phyloP scores from a whole-genome alignment of 2,113 vertebrate species.

The Amblyornis subalaris region DNA sequence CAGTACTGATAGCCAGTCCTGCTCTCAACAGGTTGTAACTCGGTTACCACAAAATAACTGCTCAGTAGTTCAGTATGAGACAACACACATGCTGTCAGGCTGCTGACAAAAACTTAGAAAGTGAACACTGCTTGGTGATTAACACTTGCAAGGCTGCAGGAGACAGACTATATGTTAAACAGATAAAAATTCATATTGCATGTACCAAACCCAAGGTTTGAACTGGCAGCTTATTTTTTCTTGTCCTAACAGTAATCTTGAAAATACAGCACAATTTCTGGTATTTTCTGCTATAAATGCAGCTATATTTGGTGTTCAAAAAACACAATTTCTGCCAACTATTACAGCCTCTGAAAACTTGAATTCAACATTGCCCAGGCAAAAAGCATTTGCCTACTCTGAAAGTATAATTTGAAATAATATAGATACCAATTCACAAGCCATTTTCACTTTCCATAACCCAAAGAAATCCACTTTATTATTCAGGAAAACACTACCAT shows the following conservation, averaged over 20 bases:
- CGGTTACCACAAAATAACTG: neutral
- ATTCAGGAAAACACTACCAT: neutral
- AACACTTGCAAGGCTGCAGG: neutral
- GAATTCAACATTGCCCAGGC: neutral
- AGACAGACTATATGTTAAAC: neutral
- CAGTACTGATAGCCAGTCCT: neutral
- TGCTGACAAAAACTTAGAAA: neutral
- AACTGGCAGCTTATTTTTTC: neutral
- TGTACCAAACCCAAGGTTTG: neutral
- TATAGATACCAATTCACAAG: neutral
- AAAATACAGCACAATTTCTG: neutral
- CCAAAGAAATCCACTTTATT: neutral
- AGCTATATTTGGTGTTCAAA: neutral
- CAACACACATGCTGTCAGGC: neutral
- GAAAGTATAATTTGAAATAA: neutral
- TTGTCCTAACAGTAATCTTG: neutral
- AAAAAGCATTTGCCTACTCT: neutral
- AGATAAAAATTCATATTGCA: neutral
- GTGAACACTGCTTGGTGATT: neutral
- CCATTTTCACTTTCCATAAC: neutral
- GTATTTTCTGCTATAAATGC: neutral
- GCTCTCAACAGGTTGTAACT: neutral
- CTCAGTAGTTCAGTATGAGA: neutral
- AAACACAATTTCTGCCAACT: neutral
- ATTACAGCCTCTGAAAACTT: neutral